A percentile compares a stretch with the other conserved stretches of the same genome.
These are phyloP conservation scores for Panthera uncia DNA, from an alignment of 2,113 vertebrate species.

Conservation along the genomic window DNA sequence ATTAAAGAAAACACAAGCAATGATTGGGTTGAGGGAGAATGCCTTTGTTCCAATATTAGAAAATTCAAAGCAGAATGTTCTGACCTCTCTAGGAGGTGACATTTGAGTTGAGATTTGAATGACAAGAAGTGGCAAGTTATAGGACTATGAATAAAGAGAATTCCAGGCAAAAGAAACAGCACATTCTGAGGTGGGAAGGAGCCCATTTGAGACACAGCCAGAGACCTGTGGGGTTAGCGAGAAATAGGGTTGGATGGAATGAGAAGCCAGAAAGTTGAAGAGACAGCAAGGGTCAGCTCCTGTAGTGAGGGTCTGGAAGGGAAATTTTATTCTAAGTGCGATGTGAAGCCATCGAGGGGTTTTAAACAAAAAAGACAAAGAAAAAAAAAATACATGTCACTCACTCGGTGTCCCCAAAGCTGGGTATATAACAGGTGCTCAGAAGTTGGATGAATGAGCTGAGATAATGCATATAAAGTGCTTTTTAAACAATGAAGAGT, in stretches of 20 bases:
- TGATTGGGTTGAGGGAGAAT: background rate
- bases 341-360: background rate
- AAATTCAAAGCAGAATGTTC: background rate
- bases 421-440: slow-evolving; percentile 40
- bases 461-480: slow-evolving; percentile 60
- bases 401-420: background rate
- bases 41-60: background rate
- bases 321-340: background rate
- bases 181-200: background rate
- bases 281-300: background rate
- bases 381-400: background rate
- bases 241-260: background rate
- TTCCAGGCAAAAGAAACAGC: background rate
- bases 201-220: background rate
- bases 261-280: background rate
- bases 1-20: background rate
- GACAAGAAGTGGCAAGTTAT: background rate
- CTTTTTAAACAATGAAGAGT: slow-evolving; percentile 50
- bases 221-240: background rate
- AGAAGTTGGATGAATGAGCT: slow-evolving; percentile 45
- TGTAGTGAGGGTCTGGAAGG: background rate
- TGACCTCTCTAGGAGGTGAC: background rate
- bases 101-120: background rate
- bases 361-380: background rate
- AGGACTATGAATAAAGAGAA: background rate